Base-by-base conservation (phyloP, 2,888 invertebrate genomes). In the Anticlea derivata region DNA sequence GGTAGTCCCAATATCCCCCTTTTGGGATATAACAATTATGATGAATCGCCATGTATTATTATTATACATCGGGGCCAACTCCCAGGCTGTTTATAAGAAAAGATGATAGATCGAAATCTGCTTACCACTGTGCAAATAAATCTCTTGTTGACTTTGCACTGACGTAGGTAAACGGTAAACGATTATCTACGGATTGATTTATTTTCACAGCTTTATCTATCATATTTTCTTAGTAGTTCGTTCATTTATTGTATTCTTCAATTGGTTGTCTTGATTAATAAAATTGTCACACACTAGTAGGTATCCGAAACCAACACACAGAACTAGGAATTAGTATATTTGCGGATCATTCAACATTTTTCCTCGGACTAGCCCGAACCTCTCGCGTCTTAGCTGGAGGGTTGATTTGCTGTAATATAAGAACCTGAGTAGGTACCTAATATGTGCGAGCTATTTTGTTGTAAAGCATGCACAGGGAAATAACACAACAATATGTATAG, bases 401-500 rank as follows among this genome's bases (percentile, higher is more conserved):
- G n/a, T n/a, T n/a, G n/a, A n/a, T n/a, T n/a, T n/a, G n/a, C n/a
- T n/a, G n/a, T n/a, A n/a, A n/a, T n/a, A n/a, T n/a, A n/a, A n/a
- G n/a, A n/a, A n/a, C n/a, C n/a, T n/a, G n/a, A 29, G 29, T 8
- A 27, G 26, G 12, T 30, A 30, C 6, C 1, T 30, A 12, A 17
- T 17, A 17, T 3, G 7, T 17, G 17, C 33, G 33, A 33, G n/a
- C n/a, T 1, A 5, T 11, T 37, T 17, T 10, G 26, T 17, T n/a
- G 11, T 23, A 34, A 11, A 10, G 33, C 43, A 27, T 50, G 59
- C 54, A 57, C 49, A 55, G 61, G 62, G 57, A 61, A 63, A 66
- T 64, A 65, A 57, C 55, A 29, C 35, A 30, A 46, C 37, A 30
- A 44, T 49, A 46, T 46, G 51, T 48, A 45, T 41, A 49, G 20